phyloP scores from a whole-genome alignment of 2,888 invertebrate species.

The Hemaris fuciformis region DNA sequence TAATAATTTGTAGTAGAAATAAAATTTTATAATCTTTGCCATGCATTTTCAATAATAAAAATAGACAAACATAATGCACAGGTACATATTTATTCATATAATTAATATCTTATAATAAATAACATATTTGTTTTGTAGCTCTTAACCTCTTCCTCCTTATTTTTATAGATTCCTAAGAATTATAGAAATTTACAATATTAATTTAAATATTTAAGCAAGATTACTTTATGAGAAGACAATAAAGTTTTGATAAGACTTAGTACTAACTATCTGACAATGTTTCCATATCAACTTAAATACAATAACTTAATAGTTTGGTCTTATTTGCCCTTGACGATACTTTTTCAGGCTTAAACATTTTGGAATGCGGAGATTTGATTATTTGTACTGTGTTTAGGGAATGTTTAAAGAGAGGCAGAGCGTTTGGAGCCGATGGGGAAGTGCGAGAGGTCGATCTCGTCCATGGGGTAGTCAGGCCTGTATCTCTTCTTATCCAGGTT shows the following conservation, averaged over 20 bases:
- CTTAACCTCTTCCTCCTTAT: conserved; percentile 57
- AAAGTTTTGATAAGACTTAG: background rate
- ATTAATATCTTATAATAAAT: conserved; percentile 29
- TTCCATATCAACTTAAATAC: background rate
- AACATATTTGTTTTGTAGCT: conserved; percentile 34
- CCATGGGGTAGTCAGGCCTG: conserved; percentile 70
- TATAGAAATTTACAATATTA: conserved; percentile 15
- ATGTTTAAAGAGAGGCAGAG: conserved; percentile 20
- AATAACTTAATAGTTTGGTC: background rate
- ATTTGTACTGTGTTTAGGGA: background rate
- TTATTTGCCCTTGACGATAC: background rate
- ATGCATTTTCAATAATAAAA: conserved; percentile 2
- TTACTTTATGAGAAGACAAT: background rate
- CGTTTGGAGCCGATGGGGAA: conserved; percentile 72
- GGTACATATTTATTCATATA: conserved; percentile 33
- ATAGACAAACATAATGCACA: conserved; percentile 22
- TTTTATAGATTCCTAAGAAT: conserved; percentile 21
- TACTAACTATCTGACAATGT: background rate
- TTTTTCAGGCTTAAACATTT: background rate
- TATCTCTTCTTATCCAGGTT: conserved; percentile 61
- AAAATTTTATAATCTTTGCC: background rate
- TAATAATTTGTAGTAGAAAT: background rate
- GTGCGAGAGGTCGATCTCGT: conserved; percentile 72
- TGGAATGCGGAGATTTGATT: background rate
- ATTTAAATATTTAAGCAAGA: conserved; percentile 10